Evolutionary conservation across 2,888 invertebrate species (phyloP).

Genomic region (Griposia aprilina): DNA sequence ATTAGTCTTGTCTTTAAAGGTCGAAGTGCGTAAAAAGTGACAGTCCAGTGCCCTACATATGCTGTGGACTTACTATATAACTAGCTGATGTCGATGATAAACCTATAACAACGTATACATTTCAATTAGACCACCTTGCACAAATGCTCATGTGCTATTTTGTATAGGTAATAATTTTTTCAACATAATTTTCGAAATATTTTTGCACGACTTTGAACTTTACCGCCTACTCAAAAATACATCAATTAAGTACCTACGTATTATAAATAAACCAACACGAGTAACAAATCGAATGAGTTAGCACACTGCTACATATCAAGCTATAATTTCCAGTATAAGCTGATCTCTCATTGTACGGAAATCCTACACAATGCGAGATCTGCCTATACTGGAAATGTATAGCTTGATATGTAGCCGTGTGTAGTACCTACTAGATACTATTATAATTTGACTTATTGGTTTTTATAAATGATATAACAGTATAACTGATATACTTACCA

Average conservation of each 20-base stretch:
- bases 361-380: too few relatives aligned
- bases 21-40: constrained; percentile 59
- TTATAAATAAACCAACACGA: background rate
- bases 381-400: too few relatives aligned
- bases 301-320: too few relatives aligned
- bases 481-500: background rate
- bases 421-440: background rate
- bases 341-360: too few relatives aligned
- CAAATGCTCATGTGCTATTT: constrained; percentile 11
- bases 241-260: background rate
- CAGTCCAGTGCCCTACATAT: constrained; percentile 30
- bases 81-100: constrained; percentile 40
- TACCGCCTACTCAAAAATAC: background rate
- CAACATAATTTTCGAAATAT: background rate
- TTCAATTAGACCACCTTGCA: constrained; percentile 45
- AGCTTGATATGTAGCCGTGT: too few relatives aligned
- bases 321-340: too few relatives aligned
- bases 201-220: constrained; percentile 19
- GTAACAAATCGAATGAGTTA: background rate
- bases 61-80: constrained; percentile 37
- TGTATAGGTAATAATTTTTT: background rate
- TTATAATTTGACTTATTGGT: constrained; percentile 16
- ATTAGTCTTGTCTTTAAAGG: constrained; percentile 59
- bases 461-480: constrained; percentile 15
- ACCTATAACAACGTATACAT: constrained; percentile 18